phyloP scores from a whole-genome alignment of 2,888 invertebrate genomes.

The Drosophila basisetae region DNA sequence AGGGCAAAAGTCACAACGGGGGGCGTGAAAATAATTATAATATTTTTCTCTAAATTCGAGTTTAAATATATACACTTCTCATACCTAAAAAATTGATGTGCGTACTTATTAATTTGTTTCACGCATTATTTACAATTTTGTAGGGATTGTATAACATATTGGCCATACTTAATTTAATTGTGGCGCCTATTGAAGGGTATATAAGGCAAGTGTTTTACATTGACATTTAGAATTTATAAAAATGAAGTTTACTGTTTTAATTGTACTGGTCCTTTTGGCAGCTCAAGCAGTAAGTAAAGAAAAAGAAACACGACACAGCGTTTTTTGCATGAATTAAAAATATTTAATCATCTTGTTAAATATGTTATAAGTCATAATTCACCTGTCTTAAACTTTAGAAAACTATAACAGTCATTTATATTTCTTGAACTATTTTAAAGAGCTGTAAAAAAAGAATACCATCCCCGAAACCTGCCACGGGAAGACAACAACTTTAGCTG shows the following conservation, averaged over 20 bases:
- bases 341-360: no score
- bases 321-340: background rate
- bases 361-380: no score
- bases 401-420: no score
- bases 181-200: background rate
- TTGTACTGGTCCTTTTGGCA: background rate
- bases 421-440: no score
- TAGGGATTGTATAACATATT: background rate
- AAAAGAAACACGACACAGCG: background rate
- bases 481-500: no score
- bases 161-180: background rate
- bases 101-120: slow-evolving; percentile 10
- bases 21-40: no score
- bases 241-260: background rate
- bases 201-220: background rate
- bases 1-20: no score
- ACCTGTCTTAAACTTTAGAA: no score
- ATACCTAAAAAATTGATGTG: background rate
- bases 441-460: no score
- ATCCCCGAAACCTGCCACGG: fast-evolving
- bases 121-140: background rate
- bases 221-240: background rate
- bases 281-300: background rate
- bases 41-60: no score
- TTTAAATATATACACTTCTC: background rate